phyloP scores from a whole-genome alignment of 64 coral and sea anemone species.

The Dendrophyllia cribrosa region DNA sequence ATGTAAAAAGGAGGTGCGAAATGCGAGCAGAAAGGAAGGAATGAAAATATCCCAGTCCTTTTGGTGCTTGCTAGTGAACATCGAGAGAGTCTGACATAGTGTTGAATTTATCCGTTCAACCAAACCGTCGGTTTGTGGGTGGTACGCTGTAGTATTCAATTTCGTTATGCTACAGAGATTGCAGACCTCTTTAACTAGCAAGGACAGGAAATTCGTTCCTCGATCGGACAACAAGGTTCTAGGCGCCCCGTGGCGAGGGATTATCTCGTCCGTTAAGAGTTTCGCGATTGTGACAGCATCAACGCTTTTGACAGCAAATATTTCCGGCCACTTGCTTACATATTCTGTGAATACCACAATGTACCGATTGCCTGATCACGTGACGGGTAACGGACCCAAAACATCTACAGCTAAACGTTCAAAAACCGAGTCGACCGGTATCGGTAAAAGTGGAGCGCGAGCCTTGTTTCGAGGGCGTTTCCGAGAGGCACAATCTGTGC shows the following conservation, averaged over 20 bases:
- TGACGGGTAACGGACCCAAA: neutral
- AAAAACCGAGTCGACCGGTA: neutral
- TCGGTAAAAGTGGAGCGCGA: neutral
- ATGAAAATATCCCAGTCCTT: too few species aligned
- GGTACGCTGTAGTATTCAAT: too few species aligned
- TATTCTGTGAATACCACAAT: conserved; percentile 11
- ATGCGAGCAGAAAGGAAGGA: too few species aligned
- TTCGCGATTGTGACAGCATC: neutral
- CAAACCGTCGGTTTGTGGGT: neutral
- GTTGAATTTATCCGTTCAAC: neutral
- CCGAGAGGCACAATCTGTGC: conserved; percentile 2
- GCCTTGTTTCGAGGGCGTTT: neutral
- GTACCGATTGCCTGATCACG: neutral
- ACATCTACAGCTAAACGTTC: conserved; percentile 3
- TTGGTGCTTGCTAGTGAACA: too few species aligned
- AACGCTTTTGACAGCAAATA: neutral
- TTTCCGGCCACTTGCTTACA: neutral
- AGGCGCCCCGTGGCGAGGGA: neutral
- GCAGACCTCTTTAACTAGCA: neutral
- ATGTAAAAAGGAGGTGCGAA: too few species aligned
- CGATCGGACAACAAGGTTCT: neutral
- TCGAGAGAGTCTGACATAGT: too few species aligned
- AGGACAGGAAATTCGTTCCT: neutral
- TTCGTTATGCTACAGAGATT: too few species aligned
- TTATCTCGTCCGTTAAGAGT: neutral